phyloP scores from a whole-genome alignment of 1,140 invertebrate species.

The Drosophila nigromelanica region DNA sequence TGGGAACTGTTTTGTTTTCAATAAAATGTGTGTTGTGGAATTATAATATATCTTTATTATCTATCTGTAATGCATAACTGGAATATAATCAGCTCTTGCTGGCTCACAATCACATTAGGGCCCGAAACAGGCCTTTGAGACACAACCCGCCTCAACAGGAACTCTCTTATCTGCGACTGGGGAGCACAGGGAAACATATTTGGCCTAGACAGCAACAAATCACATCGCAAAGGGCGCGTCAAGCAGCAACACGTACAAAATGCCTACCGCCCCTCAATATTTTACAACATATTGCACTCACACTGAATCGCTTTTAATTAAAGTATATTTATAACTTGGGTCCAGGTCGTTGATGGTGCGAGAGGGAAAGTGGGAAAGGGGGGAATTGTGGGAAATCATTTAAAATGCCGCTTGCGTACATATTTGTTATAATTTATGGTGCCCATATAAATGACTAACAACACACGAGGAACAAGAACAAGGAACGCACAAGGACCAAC shows the following conservation, averaged over 20 bases:
- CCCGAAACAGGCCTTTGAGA: no score
- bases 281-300: conserved; percentile 75
- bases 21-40: no score
- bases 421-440: conserved; percentile 82
- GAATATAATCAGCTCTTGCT: not conserved
- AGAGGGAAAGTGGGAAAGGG: not conserved
- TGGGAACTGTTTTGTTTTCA: no score
- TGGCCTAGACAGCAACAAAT: conserved; percentile 57
- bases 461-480: conserved; percentile 47
- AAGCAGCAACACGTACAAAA: conserved; percentile 55
- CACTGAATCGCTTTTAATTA: conserved; percentile 71
- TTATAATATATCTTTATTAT: no score
- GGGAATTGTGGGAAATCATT: conserved; percentile 70
- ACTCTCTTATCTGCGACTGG: conserved; percentile 28
- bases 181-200: conserved; percentile 1
- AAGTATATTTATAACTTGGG: conserved; percentile 77
- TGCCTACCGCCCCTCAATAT: conserved; percentile 55
- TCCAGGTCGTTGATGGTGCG: conserved; percentile 4
- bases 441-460: conserved; percentile 82
- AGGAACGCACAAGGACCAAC: conserved; percentile 30
- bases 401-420: conserved; percentile 79
- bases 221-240: conserved; percentile 46
- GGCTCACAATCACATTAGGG: not conserved
- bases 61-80: no score
- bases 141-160: conserved; percentile 18